Evolutionary conservation across 2,888 invertebrate species (phyloP).

Genomic region (Sphecodes monilicornis): DNA sequence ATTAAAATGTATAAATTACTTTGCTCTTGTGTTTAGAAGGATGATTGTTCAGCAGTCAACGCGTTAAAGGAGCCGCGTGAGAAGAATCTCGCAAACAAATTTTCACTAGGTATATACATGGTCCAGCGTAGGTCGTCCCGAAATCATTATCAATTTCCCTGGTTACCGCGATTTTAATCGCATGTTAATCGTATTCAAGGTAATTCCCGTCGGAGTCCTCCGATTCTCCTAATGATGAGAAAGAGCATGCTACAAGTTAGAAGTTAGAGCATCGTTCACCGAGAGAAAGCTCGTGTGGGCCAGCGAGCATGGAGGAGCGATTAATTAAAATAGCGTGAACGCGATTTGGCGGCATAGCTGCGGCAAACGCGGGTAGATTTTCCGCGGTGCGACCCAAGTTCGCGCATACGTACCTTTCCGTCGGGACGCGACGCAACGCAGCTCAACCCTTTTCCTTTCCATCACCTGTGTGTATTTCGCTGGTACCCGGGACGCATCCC

Average conservation of each 20-base stretch:
- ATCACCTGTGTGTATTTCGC: constrained; percentile 60
- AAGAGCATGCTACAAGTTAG: constrained; percentile 4
- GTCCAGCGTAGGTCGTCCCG: no score
- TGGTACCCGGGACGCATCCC: constrained; percentile 42
- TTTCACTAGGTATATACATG: not conserved
- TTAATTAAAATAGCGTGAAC: constrained; percentile 82
- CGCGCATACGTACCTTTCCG: constrained; percentile 68
- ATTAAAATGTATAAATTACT: not conserved
- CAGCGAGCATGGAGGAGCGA: constrained; percentile 70
- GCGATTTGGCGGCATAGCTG: constrained; percentile 82
- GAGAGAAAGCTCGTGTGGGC: constrained; percentile 35
- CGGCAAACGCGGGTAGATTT: constrained; percentile 77
- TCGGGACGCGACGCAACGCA: not conserved
- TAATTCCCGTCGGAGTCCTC: not conserved
- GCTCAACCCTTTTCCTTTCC: constrained; percentile 56
- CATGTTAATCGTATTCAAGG: constrained; percentile 10
- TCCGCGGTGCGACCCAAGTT: constrained; percentile 68
- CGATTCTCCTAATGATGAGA: constrained; percentile 22
- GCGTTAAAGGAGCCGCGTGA: not conserved
- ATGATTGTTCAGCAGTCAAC: not conserved
- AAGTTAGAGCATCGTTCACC: constrained; percentile 13
- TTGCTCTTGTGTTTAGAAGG: not conserved
- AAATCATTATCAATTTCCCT: not conserved
- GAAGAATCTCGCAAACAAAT: not conserved
- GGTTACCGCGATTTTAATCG: not conserved